These are phyloP conservation scores for Gymnosoma rotundatum DNA, from an alignment of 2,888 invertebrate species.

Conservation along the genomic window DNA sequence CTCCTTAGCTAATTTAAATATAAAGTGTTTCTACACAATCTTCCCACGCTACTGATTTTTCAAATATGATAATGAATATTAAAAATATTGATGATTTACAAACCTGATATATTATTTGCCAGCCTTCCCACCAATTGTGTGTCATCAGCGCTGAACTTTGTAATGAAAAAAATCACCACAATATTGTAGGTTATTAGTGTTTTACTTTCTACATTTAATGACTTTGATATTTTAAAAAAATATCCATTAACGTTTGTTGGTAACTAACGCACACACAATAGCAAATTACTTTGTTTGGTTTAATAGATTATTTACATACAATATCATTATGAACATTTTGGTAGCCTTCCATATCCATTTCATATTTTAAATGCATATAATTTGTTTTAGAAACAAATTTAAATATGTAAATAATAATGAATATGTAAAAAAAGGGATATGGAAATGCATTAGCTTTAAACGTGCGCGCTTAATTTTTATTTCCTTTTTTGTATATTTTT, in stretches of 20 bases:
- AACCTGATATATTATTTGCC: conserved; percentile 18
- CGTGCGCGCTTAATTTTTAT: conserved; percentile 32
- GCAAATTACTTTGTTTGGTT: conserved; percentile 42
- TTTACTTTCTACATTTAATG: conserved; percentile 50
- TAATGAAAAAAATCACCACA: conserved; percentile 51
- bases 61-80: conserved; percentile 61
- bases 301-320: conserved; percentile 47
- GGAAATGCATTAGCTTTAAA: conserved; percentile 53
- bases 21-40: conserved; percentile 13
- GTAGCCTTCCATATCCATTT: conserved; percentile 46
- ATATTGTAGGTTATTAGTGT: conserved; percentile 23
- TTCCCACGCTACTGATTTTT: conserved; percentile 65
- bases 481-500: conserved; percentile 13
- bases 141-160: conserved; percentile 48
- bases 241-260: conserved; percentile 53
- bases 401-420: conserved; percentile 28
- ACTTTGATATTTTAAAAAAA: conserved; percentile 47
- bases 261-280: conserved; percentile 15
- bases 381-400: conserved; percentile 67
- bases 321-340: conserved; percentile 24
- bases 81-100: conserved; percentile 46
- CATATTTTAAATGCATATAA: conserved; percentile 59
- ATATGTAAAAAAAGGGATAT: conserved; percentile 3
- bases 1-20: conserved; percentile 69
- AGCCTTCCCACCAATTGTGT: not conserved